phyloP scores from a whole-genome alignment of 2,888 invertebrate genomes.

The Dynastes hyllus region DNA sequence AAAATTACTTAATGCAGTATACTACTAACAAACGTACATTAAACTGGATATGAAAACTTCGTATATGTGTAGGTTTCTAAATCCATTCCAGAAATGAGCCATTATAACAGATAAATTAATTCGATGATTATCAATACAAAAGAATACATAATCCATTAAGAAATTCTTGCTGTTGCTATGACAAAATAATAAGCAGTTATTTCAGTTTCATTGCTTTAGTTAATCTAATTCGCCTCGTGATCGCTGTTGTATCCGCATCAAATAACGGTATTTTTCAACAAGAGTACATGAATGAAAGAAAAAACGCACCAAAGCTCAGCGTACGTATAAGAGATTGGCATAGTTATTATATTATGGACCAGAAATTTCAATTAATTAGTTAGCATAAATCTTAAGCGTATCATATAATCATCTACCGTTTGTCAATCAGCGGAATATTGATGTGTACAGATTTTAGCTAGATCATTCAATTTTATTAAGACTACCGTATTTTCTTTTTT shows the following conservation, averaged over 20 bases:
- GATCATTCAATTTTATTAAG: slow-evolving; percentile 17
- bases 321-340: slow-evolving; percentile 11
- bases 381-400: slow-evolving; percentile 22
- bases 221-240: slow-evolving; percentile 28
- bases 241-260: slow-evolving; percentile 16
- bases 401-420: slow-evolving; percentile 42
- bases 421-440: slow-evolving; percentile 37
- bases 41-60: no score
- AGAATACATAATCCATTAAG: neutral
- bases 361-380: slow-evolving; percentile 42
- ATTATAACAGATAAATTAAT: no score
- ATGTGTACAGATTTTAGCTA: slow-evolving; percentile 20
- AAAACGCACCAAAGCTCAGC: neutral
- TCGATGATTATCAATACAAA: no score
- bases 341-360: slow-evolving; percentile 25
- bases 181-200: neutral
- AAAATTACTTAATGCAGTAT: no score
- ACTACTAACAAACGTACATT: no score
- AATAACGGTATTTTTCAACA: slow-evolving; percentile 23
- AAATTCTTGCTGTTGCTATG: neutral
- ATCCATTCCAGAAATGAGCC: no score
- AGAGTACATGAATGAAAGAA: slow-evolving; percentile 24
- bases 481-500: no score
- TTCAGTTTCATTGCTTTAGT: slow-evolving; percentile 18
- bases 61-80: no score